Evolutionary conservation across 2,113 vertebrate species (phyloP), one percentile per base, ranked within the genome.

Genomic region (Neoarius graeffei): DNA sequence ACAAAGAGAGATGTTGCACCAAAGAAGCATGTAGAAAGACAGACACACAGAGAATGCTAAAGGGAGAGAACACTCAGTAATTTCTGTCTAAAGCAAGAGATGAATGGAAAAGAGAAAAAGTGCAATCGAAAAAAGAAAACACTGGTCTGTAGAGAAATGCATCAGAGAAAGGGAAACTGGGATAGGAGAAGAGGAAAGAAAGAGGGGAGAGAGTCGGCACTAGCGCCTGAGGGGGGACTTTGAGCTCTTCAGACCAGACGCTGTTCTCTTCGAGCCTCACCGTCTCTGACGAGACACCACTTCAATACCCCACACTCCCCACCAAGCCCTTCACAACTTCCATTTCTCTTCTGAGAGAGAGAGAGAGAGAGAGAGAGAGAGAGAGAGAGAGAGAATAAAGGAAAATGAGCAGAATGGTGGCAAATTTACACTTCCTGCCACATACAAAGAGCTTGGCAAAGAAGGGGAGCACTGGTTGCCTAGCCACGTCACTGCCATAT

Each of bases 371-470:
- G n/a, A 64, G 50, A 84, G 88, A 60, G 52, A 35, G 56, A 83
- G 83, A 77, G 2, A 81, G 52, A 60, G 42, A 4, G 79, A 57
- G 76, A 19, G 66, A 59, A 64, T 59, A 76, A 64, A 84, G 74
- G 11, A 25, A 83, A 59, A 74, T 56, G 27, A 88, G n/a, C 4
- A 17, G 56, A 71, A 23, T 73, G 83, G 30, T 80, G 62, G 42
- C 73, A 62, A 82, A 73, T 82, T 71, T 71, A 85, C 74, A 59
- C 76, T 85, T 87, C 87, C 62, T 85, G 85, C 85, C 85, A 89
- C 66, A 50, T 90, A 73, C 81, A 88, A 77, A 90, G 80, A 86
- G 87, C 85, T 80, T 83, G 73, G 84, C 77, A 56, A 79, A 87
- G 57, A 83, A 79, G 48, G 57, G 42, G 23, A 54, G 25, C 19